Base-by-base conservation (phyloP, 2,797 vertebrate species). In the Gadopsis bispinosus region DNA sequence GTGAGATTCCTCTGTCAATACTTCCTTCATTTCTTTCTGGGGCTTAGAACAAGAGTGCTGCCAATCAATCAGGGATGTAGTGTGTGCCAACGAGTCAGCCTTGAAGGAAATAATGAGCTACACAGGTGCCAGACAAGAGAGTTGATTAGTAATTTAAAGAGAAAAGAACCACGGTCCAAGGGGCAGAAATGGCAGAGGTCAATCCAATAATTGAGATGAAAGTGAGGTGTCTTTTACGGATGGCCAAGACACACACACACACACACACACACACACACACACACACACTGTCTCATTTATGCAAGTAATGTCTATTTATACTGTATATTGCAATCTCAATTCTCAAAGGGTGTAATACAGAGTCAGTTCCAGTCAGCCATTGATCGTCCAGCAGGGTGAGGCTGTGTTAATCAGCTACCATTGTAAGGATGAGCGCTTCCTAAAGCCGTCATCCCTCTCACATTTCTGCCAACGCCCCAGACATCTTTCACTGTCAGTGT, bases 361-460 rank as follows among this genome's bases (percentile, higher is more conserved):
- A 90, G 84, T 83, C 83, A 67, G 74, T 95, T 95, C 94, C 93
- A 89, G 92, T 87, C 93, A 93, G 87, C 67, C 92, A 94, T 95
- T 89, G 94, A 94, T 94, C 85, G 82, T 84, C 64, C 79, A 65
- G 74, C 70, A 73, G 89, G 90, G 86, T 89, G 89, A 88, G 84
- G 90, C 84, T 64, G 84, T 84, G 90, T 93, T 95, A 93, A 95
- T 95, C 92, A 94, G 90, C 85, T 67, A 59, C 82, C 66, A 87
- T 83, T 91, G 90, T 90, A 69, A 91, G 88, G 88, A 91, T 74
- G 86, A 92, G 88, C 80, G 53, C 82, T 87, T 89, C 80, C 87
- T 78, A 75, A 88, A 90, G 87, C 84, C 65, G 31, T 85, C 75
- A 71, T 81, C 79, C 87, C 54, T 86, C 91, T 93, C 92, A 84